Evolutionary conservation across 2,113 vertebrate genomes (phyloP).

Genomic region (Mus musculus): DNA sequence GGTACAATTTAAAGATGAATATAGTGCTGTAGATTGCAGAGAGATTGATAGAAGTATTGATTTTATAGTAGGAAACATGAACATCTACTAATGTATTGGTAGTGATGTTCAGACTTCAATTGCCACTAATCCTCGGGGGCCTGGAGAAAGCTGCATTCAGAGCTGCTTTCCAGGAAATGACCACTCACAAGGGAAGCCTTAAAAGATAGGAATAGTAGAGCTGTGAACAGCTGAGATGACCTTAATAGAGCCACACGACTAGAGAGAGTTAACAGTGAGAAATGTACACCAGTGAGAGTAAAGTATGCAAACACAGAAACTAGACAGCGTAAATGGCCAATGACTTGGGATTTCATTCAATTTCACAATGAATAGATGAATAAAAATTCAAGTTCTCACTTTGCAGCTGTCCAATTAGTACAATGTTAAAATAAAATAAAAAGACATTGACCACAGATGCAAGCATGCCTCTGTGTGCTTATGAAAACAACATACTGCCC

Average conservation of each 20-base stretch:
- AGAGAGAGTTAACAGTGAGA: constrained; percentile 25
- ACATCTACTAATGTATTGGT: constrained; percentile 64
- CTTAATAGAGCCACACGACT: not conserved
- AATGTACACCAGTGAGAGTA: not conserved
- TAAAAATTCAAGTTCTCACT: not conserved
- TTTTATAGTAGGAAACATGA: constrained; percentile 73
- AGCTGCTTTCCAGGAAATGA: constrained; percentile 27
- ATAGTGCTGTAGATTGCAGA: constrained; percentile 31
- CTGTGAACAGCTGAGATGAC: not conserved
- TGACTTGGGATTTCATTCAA: not conserved
- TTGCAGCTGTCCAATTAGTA: not conserved
- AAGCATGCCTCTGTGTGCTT: not conserved
- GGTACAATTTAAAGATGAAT: constrained; percentile 64
- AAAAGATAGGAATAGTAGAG: not conserved
- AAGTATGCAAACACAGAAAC: not conserved
- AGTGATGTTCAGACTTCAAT: constrained; percentile 37
- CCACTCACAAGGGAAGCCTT: not conserved
- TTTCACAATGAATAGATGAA: constrained; percentile 2
- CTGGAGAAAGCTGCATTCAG: constrained; percentile 56
- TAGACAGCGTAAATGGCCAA: not conserved
- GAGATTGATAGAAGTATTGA: constrained; percentile 70
- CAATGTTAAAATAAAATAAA: not conserved
- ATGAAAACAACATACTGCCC: not conserved
- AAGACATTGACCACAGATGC: not conserved
- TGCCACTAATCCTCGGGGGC: constrained; percentile 63